These are phyloP conservation scores for Lepus europaeus DNA, from an alignment of 2,113 vertebrate genomes.

Conservation along the genomic window DNA sequence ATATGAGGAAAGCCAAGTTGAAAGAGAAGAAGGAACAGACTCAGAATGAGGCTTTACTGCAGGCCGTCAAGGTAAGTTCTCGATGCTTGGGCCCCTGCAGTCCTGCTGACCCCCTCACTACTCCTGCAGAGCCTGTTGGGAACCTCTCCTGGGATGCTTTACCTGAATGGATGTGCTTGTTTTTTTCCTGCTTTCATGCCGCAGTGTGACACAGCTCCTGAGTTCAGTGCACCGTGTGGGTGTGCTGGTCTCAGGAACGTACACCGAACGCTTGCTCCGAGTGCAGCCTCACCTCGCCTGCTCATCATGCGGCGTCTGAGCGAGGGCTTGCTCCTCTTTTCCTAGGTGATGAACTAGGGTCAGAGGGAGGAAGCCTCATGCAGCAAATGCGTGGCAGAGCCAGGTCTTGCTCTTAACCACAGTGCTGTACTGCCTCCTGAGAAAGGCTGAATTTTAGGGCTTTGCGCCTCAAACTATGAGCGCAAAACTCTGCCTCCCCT, in stretches of 20 bases:
- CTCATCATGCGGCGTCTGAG: neutral
- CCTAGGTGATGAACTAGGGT: neutral
- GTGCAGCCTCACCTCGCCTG: neutral
- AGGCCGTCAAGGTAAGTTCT: conserved; percentile 92
- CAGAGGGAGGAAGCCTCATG: neutral
- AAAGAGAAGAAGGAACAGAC: conserved; percentile 90
- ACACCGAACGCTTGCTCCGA: neutral
- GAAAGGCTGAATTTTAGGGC: neutral
- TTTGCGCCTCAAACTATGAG: neutral
- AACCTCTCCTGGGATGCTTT: neutral
- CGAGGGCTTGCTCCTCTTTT: neutral
- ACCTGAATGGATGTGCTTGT: neutral
- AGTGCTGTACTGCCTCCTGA: neutral
- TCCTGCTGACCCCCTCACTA: neutral
- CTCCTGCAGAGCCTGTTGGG: neutral
- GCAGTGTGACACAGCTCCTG: neutral
- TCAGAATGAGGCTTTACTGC: conserved; percentile 89
- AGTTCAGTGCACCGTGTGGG: neutral
- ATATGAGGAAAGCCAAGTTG: conserved; percentile 91
- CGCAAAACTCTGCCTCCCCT: neutral
- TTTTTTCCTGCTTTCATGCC: neutral
- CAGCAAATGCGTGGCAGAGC: neutral
- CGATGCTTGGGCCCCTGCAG: neutral
- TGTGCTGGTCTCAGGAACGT: neutral
- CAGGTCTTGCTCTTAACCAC: neutral